Base-by-base conservation (phyloP, 1,140 invertebrate species). In the Hetaerina americana region DNA sequence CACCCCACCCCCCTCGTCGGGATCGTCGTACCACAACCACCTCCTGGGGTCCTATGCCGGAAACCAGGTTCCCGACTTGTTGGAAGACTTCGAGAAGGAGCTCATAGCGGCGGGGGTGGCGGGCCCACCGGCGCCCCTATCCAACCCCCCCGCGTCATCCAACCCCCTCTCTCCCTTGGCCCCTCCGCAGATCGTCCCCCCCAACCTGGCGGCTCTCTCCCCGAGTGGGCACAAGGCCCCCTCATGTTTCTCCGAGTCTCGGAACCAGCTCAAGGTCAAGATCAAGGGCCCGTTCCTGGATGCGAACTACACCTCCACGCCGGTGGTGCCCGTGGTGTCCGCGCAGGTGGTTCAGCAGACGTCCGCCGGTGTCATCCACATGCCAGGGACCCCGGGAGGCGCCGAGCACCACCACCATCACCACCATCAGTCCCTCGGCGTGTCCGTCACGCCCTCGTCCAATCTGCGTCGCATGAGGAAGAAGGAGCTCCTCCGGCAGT, bases 261-360 rank as follows among this genome's bases (percentile, higher is more conserved):
- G 91, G 22, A 94, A 93, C 81, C 92, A 93, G 76, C 78, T 95
- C 0, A 95, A 95, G 79, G 89, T 95, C 0, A 95, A 95, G 80
- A 95, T 95, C 73, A 95, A 95, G 80, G 93, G 92, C 12, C 92
- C 93, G 0, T 92, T 94, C 76, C 79, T 90, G 68, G 89, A 91
- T 76, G 89, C 90, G 0, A 92, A 92, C 76, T 92, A 92, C 75
- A 80, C 82, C 3, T 79, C 83, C 0, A 78, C 82, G 5, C 83
- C 87, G 0, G 81, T 87, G 1, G 81, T 81, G 71, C 40, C 40
- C 3, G 40, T 57, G 15, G 40, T 57, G 40, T 57, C 40, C 15
- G 15, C 40, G 2, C 67, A 68, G 24, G 67, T 26, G 18, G n/a
- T 18, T 10, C 67, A 28, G 15, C 49, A 12, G 22, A 12, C 49